phyloP scores from a whole-genome alignment of 2,888 invertebrate genomes.

The Balanococcus diminutus region DNA sequence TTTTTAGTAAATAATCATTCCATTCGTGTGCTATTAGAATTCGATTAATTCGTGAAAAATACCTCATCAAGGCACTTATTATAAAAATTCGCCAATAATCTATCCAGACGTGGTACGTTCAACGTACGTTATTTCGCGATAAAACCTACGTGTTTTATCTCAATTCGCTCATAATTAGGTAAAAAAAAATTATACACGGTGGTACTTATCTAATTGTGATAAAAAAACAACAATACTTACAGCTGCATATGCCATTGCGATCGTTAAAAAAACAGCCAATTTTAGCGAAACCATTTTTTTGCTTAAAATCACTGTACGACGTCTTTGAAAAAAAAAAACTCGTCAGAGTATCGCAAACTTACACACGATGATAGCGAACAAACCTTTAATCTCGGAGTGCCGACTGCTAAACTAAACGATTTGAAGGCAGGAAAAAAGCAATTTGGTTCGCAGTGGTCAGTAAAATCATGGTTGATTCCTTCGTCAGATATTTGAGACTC shows the following conservation, averaged over 20 bases:
- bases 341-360: neutral
- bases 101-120: neutral
- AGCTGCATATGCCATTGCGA: neutral
- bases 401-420: constrained; percentile 3
- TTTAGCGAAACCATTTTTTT: constrained; percentile 31
- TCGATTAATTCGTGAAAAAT: neutral
- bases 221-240: constrained; percentile 14
- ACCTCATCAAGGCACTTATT: no score
- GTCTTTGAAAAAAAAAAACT: neutral
- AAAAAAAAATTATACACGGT: neutral
- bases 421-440: constrained; percentile 31
- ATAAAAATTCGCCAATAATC: neutral
- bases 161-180: neutral
- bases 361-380: constrained; percentile 9
- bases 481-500: neutral
- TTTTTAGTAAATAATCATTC: neutral
- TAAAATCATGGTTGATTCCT: neutral
- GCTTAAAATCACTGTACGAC: neutral
- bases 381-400: constrained; percentile 30
- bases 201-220: neutral
- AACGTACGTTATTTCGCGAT: neutral
- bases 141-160: neutral
- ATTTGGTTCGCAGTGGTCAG: constrained; percentile 37
- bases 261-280: neutral
- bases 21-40: neutral